phyloP scores from a whole-genome alignment of 2,113 vertebrate species.

The Gyps fulvus region DNA sequence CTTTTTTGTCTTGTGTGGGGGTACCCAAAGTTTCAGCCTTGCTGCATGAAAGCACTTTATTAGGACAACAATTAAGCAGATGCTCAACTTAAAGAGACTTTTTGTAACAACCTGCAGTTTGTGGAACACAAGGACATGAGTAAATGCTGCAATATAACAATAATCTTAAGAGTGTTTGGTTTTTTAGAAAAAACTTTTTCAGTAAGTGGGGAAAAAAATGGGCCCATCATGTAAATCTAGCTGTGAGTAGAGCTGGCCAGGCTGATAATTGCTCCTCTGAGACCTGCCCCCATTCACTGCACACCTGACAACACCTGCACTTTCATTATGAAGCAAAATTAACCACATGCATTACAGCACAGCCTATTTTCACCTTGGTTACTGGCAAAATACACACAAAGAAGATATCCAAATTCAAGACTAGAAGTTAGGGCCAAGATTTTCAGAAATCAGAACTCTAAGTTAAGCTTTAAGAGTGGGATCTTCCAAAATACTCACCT shows the following conservation, averaged over 20 bases:
- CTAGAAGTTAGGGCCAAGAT: neutral
- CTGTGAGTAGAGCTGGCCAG: neutral
- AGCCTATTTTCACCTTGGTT: neutral
- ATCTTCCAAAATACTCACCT: neutral
- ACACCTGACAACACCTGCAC: neutral
- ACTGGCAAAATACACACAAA: neutral
- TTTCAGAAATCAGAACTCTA: neutral
- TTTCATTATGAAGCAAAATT: neutral
- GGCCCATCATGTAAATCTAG: neutral
- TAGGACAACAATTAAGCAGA: neutral
- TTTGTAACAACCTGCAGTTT: neutral
- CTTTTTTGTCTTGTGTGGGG: neutral
- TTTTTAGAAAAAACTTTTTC: neutral
- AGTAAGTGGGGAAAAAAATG: neutral
- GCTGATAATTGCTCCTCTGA: slow-evolving; percentile 1
- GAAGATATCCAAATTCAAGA: neutral
- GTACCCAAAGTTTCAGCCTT: neutral
- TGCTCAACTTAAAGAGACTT: neutral
- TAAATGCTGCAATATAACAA: neutral
- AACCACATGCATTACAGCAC: neutral
- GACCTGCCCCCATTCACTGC: neutral
- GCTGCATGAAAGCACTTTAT: neutral
- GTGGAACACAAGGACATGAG: neutral
- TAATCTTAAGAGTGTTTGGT: neutral
- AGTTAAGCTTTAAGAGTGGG: neutral